Evolutionary conservation across 2,888 invertebrate species (phyloP), one percentile per base, ranked within the genome.

Genomic region (Kuschelorhynchus macadamiae): DNA sequence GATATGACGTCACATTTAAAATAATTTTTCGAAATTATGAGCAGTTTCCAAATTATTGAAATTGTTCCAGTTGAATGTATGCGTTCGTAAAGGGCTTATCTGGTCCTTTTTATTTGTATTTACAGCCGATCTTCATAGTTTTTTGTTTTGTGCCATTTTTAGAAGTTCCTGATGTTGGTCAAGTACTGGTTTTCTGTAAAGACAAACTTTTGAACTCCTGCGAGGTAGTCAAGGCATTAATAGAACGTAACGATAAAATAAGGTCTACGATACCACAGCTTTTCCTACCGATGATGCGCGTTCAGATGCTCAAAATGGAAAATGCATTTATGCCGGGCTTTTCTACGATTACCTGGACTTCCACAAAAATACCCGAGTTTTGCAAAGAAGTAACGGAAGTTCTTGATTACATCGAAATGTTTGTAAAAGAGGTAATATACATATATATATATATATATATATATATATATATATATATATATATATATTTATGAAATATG

Each of bases 281-380:
- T 16, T 93, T 92, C 77, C 81, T 91, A 32, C 91, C 91, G 30
- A 83, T 94, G 56, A 88, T 93, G 80, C 87, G 89, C 53, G 87
- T 90, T 2, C 87, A 89, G 66, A 82, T 94, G 9, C 85, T 90
- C 68, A 89, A 89, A 79, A 80, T 93, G 72, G 92, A 93, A 70
- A 85, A 87, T 53, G 88, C 90, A 0, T 89, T 95, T 71, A 88
- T 90, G 81, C 92, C 94, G 0, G 94, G 92, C 0, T 82, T 94
- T 9, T 91, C 92, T 0, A 89, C 90, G 0, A 88, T 94, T 14
- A 92, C 92, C 0, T 96, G 95, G 95, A 89, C 92, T 0, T 94
- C 94, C 0, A 86, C 92, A 74, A 90, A 91, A 78, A 89, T 92
- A 72, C 87, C 89, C 0, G 82, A 88, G 30, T 90, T 89, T 77